These are phyloP conservation scores for Vulpes lagopus DNA, from an alignment of 2,113 vertebrate species.

Conservation along the genomic window DNA sequence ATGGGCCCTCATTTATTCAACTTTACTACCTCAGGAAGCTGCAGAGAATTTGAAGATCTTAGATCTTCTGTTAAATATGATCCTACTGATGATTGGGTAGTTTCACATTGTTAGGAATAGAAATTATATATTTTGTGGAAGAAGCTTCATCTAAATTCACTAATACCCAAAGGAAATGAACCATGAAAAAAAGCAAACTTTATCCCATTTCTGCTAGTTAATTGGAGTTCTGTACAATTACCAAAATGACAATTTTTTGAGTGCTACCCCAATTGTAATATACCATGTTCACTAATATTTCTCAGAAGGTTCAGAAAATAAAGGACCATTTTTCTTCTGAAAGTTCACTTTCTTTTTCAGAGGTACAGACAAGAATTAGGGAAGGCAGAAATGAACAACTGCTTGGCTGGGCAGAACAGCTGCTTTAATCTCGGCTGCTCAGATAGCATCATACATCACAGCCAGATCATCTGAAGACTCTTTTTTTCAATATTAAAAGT, in stretches of 20 bases:
- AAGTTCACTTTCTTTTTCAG: background rate
- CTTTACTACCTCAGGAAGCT: background rate
- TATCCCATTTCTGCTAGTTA: background rate
- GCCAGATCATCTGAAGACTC: background rate
- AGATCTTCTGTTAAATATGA: background rate
- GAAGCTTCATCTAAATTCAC: constrained; percentile 16
- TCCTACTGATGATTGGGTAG: background rate
- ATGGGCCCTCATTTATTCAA: background rate
- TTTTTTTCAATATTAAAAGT: background rate
- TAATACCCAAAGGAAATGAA: constrained; percentile 17
- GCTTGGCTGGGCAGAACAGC: background rate
- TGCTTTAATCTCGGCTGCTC: background rate
- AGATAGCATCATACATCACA: background rate
- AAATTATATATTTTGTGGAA: constrained; percentile 25
- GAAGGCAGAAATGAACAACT: background rate
- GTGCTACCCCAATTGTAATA: background rate
- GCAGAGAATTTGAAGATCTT: background rate
- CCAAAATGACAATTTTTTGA: background rate
- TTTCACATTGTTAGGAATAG: constrained; percentile 16
- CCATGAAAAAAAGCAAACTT: background rate
- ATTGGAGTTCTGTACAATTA: background rate
- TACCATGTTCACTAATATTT: background rate
- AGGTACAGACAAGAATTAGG: background rate
- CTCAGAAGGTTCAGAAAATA: background rate
- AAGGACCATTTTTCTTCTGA: background rate